phyloP scores from a whole-genome alignment of 1,140 invertebrate genomes.

The Nephila pilipes region DNA sequence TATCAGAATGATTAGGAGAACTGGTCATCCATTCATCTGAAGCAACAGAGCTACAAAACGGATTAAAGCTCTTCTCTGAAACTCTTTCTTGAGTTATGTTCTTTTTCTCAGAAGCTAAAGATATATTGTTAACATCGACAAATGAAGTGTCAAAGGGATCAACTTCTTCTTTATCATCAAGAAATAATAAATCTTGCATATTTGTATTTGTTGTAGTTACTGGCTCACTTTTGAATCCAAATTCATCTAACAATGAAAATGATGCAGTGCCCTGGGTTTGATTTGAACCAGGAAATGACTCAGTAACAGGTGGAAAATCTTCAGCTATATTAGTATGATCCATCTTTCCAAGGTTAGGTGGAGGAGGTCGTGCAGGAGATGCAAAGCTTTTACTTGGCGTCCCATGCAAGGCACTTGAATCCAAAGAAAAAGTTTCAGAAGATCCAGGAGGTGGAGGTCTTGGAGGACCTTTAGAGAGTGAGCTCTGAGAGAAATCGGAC shows the following conservation, averaged over 20 bases:
- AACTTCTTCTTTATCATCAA: constrained; percentile 78
- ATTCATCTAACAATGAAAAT: constrained; percentile 85
- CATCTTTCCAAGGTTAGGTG: constrained; percentile 19
- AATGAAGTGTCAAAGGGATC: constrained; percentile 81
- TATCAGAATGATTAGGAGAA: constrained; percentile 43
- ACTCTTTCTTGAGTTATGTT: constrained; percentile 40
- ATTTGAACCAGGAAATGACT: constrained; percentile 86
- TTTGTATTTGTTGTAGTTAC: constrained; percentile 75
- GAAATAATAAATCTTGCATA: constrained; percentile 73
- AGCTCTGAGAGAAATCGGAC: constrained; percentile 50
- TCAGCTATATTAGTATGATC: neutral
- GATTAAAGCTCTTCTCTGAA: constrained; percentile 68
- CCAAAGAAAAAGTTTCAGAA: constrained; percentile 56
- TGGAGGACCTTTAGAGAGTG: constrained; percentile 65
- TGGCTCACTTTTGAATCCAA: constrained; percentile 77
- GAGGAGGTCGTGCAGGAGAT: constrained; percentile 71
- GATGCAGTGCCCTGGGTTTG: constrained; percentile 40
- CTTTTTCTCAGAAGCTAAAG: constrained; percentile 26
- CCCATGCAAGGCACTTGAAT: constrained; percentile 75
- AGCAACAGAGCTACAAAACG: constrained; percentile 50
- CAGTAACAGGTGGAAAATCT: neutral
- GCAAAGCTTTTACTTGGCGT: constrained; percentile 50
- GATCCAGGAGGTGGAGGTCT: constrained; percentile 69
- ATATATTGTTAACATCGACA: constrained; percentile 74
- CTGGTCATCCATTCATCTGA: constrained; percentile 53